phyloP scores from a whole-genome alignment of 2,888 invertebrate species.

The Pterostichus niger region DNA sequence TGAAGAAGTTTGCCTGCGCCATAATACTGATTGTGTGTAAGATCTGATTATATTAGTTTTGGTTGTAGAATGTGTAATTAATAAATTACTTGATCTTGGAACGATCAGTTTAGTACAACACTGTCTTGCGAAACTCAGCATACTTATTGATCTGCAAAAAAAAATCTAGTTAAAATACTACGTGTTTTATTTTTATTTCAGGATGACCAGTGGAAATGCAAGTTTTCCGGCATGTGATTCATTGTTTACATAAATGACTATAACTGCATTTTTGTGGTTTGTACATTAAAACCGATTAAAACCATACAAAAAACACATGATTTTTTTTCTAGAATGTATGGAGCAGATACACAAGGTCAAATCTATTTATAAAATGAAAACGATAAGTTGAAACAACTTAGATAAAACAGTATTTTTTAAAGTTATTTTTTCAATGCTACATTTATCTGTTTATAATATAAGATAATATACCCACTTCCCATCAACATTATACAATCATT shows the following conservation, averaged over 20 bases:
- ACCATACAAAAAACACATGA: conserved; percentile 1
- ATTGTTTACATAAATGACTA: neutral
- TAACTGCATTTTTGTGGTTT: conserved; percentile 3
- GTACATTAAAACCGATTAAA: neutral
- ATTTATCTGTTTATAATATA: conserved; percentile 12
- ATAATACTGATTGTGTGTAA: conserved; percentile 56
- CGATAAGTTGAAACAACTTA: conserved; percentile 30
- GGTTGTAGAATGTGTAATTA: conserved; percentile 34
- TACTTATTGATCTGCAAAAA: conserved; percentile 66
- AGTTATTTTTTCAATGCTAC: neutral
- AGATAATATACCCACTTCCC: neutral
- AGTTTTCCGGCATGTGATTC: neutral
- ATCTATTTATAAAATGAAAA: conserved; percentile 45
- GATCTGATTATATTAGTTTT: conserved; percentile 48
- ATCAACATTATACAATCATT: neutral
- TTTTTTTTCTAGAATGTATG: conserved; percentile 8
- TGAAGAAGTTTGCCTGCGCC: conserved; percentile 47
- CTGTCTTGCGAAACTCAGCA: conserved; percentile 71
- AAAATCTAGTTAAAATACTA: neutral
- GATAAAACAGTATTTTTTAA: conserved; percentile 44
- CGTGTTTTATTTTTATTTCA: too few species aligned
- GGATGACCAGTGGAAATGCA: neutral
- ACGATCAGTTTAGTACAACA: conserved; percentile 69
- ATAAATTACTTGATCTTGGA: conserved; percentile 67
- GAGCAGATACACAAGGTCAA: conserved; percentile 44